Conservation (phyloP, 37 sponge, comb jelly and placozoan genomes). For the Petrosia ficiformis region DNA sequence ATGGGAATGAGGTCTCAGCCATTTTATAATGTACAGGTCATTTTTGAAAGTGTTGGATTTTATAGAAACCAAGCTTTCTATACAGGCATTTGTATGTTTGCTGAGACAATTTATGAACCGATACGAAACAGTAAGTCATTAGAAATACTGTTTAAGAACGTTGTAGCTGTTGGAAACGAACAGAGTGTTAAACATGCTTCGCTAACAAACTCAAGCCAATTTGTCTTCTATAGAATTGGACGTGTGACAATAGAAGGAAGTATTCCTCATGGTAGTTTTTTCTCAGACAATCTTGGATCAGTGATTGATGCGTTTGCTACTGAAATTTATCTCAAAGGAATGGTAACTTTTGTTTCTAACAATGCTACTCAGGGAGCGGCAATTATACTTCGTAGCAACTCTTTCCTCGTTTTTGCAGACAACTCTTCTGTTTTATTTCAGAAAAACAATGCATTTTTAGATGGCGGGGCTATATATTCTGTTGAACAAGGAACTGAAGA, state of each 20-base stretch:
- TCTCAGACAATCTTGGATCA: neutral
- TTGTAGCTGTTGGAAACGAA: neutral
- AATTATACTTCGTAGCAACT: neutral
- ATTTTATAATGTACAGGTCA: neutral
- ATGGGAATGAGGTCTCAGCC: neutral
- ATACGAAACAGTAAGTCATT: neutral
- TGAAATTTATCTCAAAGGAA: conserved; percentile 5
- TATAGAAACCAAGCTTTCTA: neutral
- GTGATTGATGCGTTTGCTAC: conserved; percentile 6
- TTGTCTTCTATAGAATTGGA: neutral
- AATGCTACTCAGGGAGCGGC: neutral
- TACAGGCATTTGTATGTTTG: conserved; percentile 4
- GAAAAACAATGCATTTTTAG: neutral
- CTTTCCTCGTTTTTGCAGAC: neutral
- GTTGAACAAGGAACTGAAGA: neutral
- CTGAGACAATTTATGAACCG: neutral
- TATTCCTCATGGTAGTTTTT: neutral
- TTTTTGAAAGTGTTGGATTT: neutral
- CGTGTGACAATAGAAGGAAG: neutral
- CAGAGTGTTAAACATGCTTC: neutral
- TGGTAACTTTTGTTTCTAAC: neutral
- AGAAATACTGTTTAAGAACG: neutral
- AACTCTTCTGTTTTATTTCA: neutral
- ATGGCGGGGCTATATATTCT: neutral
- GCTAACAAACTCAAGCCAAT: conserved; percentile 6